Percentiles rank a stretch among this genome's conserved stretches.
These are phyloP conservation scores for Marisa cornuarietis DNA, from an alignment of 1,140 invertebrate species.

Conservation along the genomic window DNA sequence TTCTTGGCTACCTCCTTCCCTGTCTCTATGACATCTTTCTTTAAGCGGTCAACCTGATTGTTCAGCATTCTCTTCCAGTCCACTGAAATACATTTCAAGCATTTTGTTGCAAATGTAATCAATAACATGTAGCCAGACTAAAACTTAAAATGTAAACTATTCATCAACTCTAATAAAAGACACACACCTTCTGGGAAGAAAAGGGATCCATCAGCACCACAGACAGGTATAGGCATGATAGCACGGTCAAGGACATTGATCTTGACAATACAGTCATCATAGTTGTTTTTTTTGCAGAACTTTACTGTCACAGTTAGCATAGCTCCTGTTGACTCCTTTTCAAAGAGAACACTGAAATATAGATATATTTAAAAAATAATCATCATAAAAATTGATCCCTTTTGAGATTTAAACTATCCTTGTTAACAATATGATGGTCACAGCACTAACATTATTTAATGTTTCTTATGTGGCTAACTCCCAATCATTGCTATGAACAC, in stretches of 20 bases:
- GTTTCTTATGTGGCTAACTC: neutral
- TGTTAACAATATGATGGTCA: too few species aligned
- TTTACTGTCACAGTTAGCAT: constrained; percentile 33
- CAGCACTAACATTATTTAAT: too few species aligned
- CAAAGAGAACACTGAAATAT: constrained; percentile 24
- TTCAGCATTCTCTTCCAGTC: constrained; percentile 7
- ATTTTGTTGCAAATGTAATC: neutral
- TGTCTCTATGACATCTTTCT: neutral
- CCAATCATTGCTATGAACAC: too few species aligned
- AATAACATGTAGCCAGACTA: neutral
- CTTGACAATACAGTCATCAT: constrained; percentile 23
- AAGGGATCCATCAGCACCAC: constrained; percentile 32
- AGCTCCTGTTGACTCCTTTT: constrained; percentile 23
- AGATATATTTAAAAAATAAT: too few species aligned
- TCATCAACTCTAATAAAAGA: neutral
- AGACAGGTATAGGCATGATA: constrained; percentile 35
- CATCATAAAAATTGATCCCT: too few species aligned
- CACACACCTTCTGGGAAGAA: constrained; percentile 31
- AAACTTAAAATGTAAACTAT: neutral
- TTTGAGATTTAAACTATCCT: too few species aligned
- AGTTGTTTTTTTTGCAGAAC: constrained; percentile 27
- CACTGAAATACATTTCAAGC: neutral
- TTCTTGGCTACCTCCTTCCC: neutral
- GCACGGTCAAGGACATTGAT: constrained; percentile 34
- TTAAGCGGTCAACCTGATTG: constrained; percentile 16